phyloP scores from a whole-genome alignment of 2,797 vertebrate species.

The Sitta carolinensis region DNA sequence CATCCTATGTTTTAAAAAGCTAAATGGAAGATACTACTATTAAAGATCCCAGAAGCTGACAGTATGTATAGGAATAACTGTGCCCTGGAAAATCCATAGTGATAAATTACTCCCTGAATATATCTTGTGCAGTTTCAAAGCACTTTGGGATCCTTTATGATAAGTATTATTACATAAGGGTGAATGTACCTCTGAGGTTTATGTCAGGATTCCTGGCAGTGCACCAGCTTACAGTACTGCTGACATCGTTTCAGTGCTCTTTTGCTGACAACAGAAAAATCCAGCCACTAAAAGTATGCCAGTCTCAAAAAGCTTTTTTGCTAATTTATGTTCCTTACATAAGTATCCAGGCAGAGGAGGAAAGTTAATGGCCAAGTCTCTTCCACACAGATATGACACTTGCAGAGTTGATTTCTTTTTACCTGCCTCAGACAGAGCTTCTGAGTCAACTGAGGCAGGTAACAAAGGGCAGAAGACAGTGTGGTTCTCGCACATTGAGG shows the following conservation, averaged over 20 bases:
- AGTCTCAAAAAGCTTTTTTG: conserved; percentile 2
- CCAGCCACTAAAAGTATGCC: conserved; percentile 4
- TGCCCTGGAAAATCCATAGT: not conserved
- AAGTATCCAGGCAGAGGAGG: not conserved
- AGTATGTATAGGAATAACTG: not conserved
- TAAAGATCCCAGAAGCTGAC: not conserved
- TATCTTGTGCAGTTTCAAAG: not conserved
- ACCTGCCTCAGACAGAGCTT: not conserved
- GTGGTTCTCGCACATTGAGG: not conserved
- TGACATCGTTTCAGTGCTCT: not conserved
- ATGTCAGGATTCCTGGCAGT: not conserved
- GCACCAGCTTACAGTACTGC: not conserved
- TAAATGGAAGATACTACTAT: not conserved
- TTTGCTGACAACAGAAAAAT: conserved; percentile 38
- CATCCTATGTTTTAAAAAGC: not conserved
- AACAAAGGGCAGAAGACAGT: not conserved
- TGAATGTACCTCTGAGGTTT: not conserved
- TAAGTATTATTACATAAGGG: not conserved
- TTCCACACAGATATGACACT: not conserved
- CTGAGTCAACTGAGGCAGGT: not conserved
- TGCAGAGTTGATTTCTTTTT: not conserved
- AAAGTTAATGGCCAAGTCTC: not conserved
- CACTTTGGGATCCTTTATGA: not conserved
- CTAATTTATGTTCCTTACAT: conserved; percentile 25
- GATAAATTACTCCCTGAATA: not conserved